Evolutionary conservation across 2,113 vertebrate species (phyloP).

Genomic region (Perca schrenkii): DNA sequence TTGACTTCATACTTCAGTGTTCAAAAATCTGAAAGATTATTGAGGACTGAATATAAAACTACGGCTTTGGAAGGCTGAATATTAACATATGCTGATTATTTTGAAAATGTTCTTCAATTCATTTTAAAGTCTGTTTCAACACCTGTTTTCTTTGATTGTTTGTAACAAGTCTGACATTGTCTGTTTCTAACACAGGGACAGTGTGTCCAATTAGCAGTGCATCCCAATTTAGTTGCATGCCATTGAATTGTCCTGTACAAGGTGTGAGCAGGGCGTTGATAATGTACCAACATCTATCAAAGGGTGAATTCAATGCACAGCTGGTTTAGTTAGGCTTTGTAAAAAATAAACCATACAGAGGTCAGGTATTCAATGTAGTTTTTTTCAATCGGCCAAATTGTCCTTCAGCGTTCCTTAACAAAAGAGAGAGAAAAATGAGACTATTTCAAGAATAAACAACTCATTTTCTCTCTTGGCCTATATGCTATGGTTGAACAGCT

Average conservation of each 20-base stretch:
- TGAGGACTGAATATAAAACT: not conserved
- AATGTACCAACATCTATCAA: conserved; percentile 8
- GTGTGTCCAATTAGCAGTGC: not conserved
- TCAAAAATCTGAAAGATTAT: not conserved
- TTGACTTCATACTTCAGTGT: not conserved
- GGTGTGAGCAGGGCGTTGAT: not conserved
- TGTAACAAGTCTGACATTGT: not conserved
- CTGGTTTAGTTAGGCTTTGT: conserved; percentile 6
- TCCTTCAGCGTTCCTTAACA: conserved; percentile 18
- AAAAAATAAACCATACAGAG: not conserved
- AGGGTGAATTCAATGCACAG: conserved; percentile 9
- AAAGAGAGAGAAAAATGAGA: conserved; percentile 1
- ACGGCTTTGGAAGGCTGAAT: not conserved
- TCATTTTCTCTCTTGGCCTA: conserved; percentile 24
- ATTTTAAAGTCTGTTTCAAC: not conserved
- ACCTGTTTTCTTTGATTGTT: not conserved
- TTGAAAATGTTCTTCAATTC: not conserved
- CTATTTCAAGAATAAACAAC: conserved; percentile 33
- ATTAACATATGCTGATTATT: not conserved
- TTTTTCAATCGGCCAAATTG: conserved; percentile 5
- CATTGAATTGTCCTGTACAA: not conserved
- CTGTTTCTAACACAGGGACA: not conserved
- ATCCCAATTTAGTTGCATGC: not conserved
- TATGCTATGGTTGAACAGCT: conserved; percentile 29
- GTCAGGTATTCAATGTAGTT: conserved; percentile 14